phyloP scores from a whole-genome alignment of 2,113 vertebrate genomes.

The Pipa parva region DNA sequence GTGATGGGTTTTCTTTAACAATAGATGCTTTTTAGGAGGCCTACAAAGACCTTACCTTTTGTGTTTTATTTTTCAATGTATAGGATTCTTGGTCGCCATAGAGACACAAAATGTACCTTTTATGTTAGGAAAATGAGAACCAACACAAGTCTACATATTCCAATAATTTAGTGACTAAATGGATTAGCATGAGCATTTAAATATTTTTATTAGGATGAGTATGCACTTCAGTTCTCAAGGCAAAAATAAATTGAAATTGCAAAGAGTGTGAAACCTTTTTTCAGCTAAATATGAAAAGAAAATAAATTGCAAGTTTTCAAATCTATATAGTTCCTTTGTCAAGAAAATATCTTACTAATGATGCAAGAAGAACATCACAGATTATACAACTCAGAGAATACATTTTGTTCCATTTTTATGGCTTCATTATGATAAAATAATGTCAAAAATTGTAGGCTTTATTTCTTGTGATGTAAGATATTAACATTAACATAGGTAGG shows the following conservation, averaged over 20 bases:
- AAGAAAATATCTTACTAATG: too few species aligned
- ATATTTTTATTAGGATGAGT: conserved; percentile 68
- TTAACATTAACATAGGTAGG: neutral
- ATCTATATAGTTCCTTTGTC: too few species aligned
- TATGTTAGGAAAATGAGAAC: conserved; percentile 53
- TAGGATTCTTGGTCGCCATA: conserved; percentile 51
- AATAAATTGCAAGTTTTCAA: too few species aligned
- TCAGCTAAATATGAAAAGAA: too few species aligned
- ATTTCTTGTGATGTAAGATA: conserved; percentile 45
- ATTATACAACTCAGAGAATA: too few species aligned
- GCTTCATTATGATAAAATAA: too few species aligned
- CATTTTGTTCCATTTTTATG: too few species aligned
- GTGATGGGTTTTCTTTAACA: too few species aligned
- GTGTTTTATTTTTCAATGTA: conserved; percentile 38
- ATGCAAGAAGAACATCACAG: too few species aligned
- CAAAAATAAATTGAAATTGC: too few species aligned
- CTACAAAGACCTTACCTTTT: conserved; percentile 27
- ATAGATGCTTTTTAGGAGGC: conserved; percentile 23
- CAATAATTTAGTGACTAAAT: conserved; percentile 54
- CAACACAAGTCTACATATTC: conserved; percentile 67
- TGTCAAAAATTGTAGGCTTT: conserved; percentile 60
- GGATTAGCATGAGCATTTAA: conserved; percentile 55
- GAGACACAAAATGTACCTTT: conserved; percentile 34
- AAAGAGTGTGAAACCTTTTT: too few species aligned
- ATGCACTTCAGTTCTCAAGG: too few species aligned